A percentile compares a stretch with the other conserved stretches of the same genome.
These are phyloP conservation scores for Danio albolineatus DNA, from an alignment of 2,797 vertebrate genomes.

Conservation along the genomic window DNA sequence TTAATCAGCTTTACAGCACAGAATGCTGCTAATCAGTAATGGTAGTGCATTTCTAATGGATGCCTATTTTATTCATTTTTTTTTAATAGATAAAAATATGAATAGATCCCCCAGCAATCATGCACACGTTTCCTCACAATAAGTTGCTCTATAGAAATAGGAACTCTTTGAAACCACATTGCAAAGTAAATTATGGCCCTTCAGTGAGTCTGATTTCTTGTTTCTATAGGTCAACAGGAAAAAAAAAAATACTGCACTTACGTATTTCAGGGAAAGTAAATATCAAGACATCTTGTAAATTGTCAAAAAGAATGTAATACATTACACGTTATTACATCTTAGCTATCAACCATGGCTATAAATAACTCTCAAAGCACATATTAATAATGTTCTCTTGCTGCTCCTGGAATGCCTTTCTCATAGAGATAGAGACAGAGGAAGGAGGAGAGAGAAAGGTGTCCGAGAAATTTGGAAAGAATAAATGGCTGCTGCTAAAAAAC, in stretches of 20 bases:
- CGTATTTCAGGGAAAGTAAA: not conserved
- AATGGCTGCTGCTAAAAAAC: conserved; percentile 28
- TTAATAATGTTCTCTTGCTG: not conserved
- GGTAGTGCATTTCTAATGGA: not conserved
- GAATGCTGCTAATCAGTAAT: not conserved
- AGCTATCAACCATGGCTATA: conserved; percentile 1
- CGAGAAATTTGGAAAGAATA: conserved; percentile 12
- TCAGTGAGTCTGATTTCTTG: not conserved
- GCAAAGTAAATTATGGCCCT: not conserved
- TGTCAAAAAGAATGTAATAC: not conserved
- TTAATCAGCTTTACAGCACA: too few species aligned
- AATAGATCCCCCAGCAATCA: not conserved
- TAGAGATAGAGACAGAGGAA: too few species aligned
- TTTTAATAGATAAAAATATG: not conserved
- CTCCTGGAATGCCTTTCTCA: not conserved
- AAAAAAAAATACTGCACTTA: not conserved
- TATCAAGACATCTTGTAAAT: not conserved
- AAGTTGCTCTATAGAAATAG: conserved; percentile 4
- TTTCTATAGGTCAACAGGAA: not conserved
- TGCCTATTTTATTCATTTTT: not conserved
- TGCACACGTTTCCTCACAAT: not conserved
- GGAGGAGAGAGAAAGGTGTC: not conserved
- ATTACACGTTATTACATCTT: not conserved
- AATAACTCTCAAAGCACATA: not conserved
- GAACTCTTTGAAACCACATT: not conserved